Base-by-base conservation (phyloP, 2,888 invertebrate genomes). In the Acanthosoma haemorrhoidale region DNA sequence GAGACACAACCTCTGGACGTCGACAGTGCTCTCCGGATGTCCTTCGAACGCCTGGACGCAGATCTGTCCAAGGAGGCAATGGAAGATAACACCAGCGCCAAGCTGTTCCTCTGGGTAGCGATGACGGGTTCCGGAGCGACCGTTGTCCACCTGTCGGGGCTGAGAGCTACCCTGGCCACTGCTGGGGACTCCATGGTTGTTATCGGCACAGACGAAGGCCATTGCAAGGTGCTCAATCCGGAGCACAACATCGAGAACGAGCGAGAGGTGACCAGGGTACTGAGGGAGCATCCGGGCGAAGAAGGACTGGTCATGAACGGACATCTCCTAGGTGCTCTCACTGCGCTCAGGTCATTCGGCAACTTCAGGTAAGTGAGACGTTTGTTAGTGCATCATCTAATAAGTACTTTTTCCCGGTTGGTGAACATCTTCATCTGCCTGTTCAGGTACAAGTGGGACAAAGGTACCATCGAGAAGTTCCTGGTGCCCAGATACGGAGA, bases 241-340 rank as follows among this genome's bases (percentile, higher is more conserved):
- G 94, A 95, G 76, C 99, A 99, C 80, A 95, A 94, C 78, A 83
- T 88, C 2, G 95, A 96, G 75, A 99, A 98, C 79, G 83, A 86
- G 63, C 82, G 83, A 4, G 97, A 98, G 83, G 87, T 96, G 0
- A 86, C 89, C 73, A 84, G 98, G 76, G 89, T 99, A 72, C 82
- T 91, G 73, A 83, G 83, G 16, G 92, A 92, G 75, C 99, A 99
- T 84, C 98, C 98, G 0, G 82, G 84, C n/a, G 86, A 83, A 73
- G 97, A 88, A 72, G 91, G 92, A 34, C 88, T 94, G 2, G 89
- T 99, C 68, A 87, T 88, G 79, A 87, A 91, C 80, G 94, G 94
- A 75, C 84, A 98, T 70, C 83, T 99, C 11, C 83, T 99, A 2
- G 96, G 98, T 0, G 92, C 95, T 79, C 83, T 99, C 70, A 94